phyloP scores from a whole-genome alignment of 2,113 vertebrate species.

The Delphinus delphis region DNA sequence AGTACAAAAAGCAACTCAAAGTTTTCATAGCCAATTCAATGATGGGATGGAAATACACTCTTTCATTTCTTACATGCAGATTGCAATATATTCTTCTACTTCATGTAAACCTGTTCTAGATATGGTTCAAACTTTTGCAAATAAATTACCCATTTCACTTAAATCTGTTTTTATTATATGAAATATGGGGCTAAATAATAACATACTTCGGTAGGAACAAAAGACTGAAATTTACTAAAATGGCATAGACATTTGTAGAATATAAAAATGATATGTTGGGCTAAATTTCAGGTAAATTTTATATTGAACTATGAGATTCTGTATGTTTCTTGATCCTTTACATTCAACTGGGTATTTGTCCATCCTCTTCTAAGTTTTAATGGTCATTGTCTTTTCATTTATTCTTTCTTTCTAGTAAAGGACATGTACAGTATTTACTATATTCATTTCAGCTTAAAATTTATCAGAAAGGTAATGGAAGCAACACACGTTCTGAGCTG shows the following conservation, averaged over 20 bases:
- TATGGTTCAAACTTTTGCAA: background rate
- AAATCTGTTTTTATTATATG: slow-evolving; percentile 59
- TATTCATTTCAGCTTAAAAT: background rate
- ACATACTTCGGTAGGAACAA: background rate
- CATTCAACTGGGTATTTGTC: background rate
- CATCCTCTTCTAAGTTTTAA: background rate
- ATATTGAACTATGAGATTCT: slow-evolving; percentile 62
- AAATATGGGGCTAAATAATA: slow-evolving; percentile 48
- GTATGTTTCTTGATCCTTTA: slow-evolving; percentile 36
- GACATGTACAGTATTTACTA: background rate
- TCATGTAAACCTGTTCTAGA: slow-evolving; percentile 1
- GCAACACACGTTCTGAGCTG: background rate
- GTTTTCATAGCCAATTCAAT: slow-evolving; percentile 1
- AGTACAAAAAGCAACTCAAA: slow-evolving; percentile 32
- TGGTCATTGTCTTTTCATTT: background rate
- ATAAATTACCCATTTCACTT: background rate
- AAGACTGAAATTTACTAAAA: slow-evolving; percentile 51
- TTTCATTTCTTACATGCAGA: background rate
- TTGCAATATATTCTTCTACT: slow-evolving; percentile 43
- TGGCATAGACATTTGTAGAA: slow-evolving; percentile 27
- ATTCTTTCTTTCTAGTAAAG: background rate
- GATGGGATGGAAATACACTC: background rate
- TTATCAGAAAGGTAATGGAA: background rate
- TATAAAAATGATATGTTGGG: background rate
- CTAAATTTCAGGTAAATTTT: background rate